Evolutionary conservation across 2,797 vertebrate species (phyloP).

Genomic region (Oreortyx pictus): DNA sequence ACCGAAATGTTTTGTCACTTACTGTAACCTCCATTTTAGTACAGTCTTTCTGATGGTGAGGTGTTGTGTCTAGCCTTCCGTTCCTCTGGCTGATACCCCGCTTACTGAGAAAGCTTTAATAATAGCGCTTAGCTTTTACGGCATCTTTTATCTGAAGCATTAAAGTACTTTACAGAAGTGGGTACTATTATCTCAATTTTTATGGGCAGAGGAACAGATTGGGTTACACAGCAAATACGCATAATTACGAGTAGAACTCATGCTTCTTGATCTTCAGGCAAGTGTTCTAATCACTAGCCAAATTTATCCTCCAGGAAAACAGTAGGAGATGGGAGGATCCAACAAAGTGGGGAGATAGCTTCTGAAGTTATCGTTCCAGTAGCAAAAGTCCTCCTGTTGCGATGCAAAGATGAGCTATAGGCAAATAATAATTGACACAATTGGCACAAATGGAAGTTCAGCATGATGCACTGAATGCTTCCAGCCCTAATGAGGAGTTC

Average conservation of each 20-base stretch:
- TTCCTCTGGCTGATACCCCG: slow-evolving; percentile 28
- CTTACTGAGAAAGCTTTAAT: slow-evolving; percentile 38
- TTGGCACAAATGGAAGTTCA: slow-evolving; percentile 51
- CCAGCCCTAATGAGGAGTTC: slow-evolving; percentile 51
- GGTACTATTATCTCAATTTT: slow-evolving; percentile 1
- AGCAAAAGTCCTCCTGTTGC: slow-evolving; percentile 16
- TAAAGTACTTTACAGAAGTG: slow-evolving; percentile 26
- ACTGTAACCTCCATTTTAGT: slow-evolving; percentile 24
- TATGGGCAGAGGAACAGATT: slow-evolving; percentile 34
- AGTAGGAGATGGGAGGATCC: slow-evolving; percentile 32
- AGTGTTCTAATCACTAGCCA: slow-evolving; percentile 18
- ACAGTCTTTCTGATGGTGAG: slow-evolving; percentile 19
- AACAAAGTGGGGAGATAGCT: background rate
- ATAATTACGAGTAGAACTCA: background rate
- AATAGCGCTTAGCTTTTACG: slow-evolving; percentile 42
- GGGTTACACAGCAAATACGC: slow-evolving; percentile 24
- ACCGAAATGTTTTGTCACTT: slow-evolving; percentile 53
- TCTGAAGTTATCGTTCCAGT: slow-evolving; percentile 38
- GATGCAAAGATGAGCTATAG: slow-evolving; percentile 37
- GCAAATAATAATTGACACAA: slow-evolving; percentile 62
- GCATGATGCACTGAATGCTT: slow-evolving; percentile 35
- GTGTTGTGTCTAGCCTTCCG: slow-evolving; percentile 24
- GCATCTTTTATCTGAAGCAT: slow-evolving; percentile 36
- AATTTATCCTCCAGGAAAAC: slow-evolving; percentile 20
- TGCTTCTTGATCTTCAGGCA: background rate